Percentiles rank a stretch among this genome's conserved stretches.
phyloP scores from a whole-genome alignment of 2,888 invertebrate genomes.

The Xestobium rufovillosum region DNA sequence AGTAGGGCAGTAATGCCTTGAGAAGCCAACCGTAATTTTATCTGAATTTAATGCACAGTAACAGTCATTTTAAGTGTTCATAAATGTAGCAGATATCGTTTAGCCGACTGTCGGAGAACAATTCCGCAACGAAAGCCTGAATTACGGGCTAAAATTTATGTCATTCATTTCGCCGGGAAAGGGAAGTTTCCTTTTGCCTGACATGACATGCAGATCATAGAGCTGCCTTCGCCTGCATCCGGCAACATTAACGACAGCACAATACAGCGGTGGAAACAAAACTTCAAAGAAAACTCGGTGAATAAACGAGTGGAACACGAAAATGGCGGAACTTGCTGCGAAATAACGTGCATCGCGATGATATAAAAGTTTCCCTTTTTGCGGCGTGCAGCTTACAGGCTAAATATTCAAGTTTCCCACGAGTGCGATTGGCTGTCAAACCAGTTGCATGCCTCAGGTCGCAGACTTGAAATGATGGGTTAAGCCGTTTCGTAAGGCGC shows the following conservation, averaged over 20 bases:
- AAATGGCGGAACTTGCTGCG: slow-evolving; percentile 23
- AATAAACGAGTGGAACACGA: slow-evolving; percentile 25
- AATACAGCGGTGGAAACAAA: slow-evolving; percentile 24
- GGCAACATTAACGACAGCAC: slow-evolving; percentile 26
- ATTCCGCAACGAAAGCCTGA: too few relatives aligned
- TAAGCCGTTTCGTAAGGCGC: slow-evolving; percentile 14
- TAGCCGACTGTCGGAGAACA: too few relatives aligned
- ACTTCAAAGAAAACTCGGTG: slow-evolving; percentile 19
- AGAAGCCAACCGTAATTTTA: too few relatives aligned
- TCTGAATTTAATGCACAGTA: too few relatives aligned
- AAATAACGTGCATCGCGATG: too few relatives aligned
- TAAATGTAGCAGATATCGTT: too few relatives aligned
- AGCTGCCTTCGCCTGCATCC: slow-evolving; percentile 23
- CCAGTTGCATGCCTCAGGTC: slow-evolving; percentile 23
- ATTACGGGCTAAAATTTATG: too few relatives aligned
- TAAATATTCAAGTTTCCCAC: slow-evolving; percentile 26
- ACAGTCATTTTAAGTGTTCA: too few relatives aligned
- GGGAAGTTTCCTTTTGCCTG: too few relatives aligned
- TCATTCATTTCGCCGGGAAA: too few relatives aligned
- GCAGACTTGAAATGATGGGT: slow-evolving; percentile 24
- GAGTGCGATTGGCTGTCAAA: slow-evolving; percentile 26
- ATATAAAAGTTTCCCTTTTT: too few relatives aligned
- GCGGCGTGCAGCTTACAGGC: slow-evolving; percentile 18
- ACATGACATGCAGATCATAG: slow-evolving; percentile 32
- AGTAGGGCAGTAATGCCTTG: too few relatives aligned